Base-by-base conservation (phyloP, 2,888 invertebrate species). In the Lottia scabra region DNA sequence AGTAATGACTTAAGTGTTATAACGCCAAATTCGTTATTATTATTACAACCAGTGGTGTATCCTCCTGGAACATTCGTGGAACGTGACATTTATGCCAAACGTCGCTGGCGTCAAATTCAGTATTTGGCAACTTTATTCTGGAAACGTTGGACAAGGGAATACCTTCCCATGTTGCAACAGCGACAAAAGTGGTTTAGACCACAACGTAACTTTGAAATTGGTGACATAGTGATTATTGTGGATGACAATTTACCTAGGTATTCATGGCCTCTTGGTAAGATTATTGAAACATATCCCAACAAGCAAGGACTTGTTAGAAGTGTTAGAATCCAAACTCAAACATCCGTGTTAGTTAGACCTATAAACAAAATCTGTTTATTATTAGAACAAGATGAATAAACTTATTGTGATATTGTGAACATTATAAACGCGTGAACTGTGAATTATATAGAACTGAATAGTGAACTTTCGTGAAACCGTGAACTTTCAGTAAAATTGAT, bases 1-100 rank as follows among this genome's bases (percentile, higher is more conserved):
- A 56, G 10, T 23, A 48, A 63, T 26, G 74, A 77, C 2, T 48
- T 48, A 48, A 56, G 56, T 56, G 56, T 56, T 12, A 48, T 77
- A 1, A 77, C 79, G n/a, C 77, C 76, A 12, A 79, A 76, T 26
- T 67, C 67, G 23, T 44, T 75, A 23, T 67, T 75, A 16, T 27
- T 67, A 45, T 69, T 67, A 13, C 45, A 65, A 74, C 16, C 65
- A 2, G 63, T 56, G 13, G 44, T 44, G 8, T n/a, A 48, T 63
- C 26, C 72, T 13, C 69, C 69, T 38, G 56, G 62, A 15, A 63
- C 26, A 43, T 23, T 26, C 27, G 64, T 68, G 23, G 56, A 56
- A 19, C 56, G 56, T 56, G 56, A 56, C 56, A 56, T 56, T 56
- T 56, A 19, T 5, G 56, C n/a, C 62, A 30, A 12, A 30, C 12